Conservation (phyloP, 1,140 invertebrate species). For the Sarcophaga peregrina region DNA sequence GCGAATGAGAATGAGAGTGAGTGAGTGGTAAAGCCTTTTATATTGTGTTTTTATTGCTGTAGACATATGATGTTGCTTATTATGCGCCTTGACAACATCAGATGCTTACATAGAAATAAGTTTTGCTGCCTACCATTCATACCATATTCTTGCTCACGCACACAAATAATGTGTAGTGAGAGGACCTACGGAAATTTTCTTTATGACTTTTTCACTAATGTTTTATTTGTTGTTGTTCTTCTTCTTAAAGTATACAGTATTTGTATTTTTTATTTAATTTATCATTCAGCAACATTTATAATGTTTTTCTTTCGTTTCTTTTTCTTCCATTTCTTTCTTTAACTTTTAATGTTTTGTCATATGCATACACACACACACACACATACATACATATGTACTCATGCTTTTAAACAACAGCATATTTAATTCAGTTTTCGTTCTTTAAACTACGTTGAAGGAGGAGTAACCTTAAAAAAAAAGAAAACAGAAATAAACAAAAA, state of each 20-base stretch:
- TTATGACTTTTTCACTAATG: slow-evolving; percentile 1
- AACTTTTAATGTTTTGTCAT: slow-evolving; percentile 20
- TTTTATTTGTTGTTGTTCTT: neutral
- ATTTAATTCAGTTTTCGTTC: slow-evolving; percentile 9
- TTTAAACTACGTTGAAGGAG: neutral
- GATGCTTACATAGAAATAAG: neutral
- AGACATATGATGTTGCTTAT: slow-evolving; percentile 24
- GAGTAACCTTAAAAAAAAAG: neutral
- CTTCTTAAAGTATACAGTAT: no score
- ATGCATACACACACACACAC: neutral
- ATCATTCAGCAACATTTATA: slow-evolving; percentile 33
- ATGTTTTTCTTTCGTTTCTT: neutral
- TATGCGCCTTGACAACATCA: slow-evolving; percentile 24
- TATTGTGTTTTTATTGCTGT: neutral
- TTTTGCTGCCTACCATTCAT: no score
- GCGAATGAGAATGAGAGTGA: no score
- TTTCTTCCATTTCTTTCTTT: neutral
- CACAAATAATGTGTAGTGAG: neutral
- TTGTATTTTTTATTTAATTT: slow-evolving; percentile 30
- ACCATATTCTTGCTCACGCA: neutral
- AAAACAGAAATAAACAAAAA: neutral
- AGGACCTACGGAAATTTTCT: neutral
- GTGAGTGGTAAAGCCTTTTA: neutral
- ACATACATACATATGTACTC: neutral
- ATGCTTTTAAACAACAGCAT: neutral